Base-by-base conservation (phyloP, 2,888 invertebrate genomes). In the Clostera curtula region DNA sequence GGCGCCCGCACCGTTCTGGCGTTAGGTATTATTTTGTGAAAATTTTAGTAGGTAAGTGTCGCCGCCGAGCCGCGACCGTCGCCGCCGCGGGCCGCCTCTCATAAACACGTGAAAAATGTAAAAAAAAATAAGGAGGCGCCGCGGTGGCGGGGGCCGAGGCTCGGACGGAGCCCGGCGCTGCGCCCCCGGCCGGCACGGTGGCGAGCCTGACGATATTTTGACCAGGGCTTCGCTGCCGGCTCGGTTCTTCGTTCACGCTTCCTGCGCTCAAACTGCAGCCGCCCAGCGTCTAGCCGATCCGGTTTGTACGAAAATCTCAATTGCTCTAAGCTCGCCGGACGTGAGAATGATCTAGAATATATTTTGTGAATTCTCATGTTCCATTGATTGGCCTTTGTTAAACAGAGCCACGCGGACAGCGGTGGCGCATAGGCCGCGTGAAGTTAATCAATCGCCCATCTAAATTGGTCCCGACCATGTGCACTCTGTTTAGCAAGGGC, bases 1-100 rank as follows among this genome's bases (percentile, higher is more conserved):
- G 59, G 56, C 47, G 55, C 68, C n/a, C 63, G 63, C 62, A 68
- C 67, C 56, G 75, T 77, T 80, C 76, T 74, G 76, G 76, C 76
- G 76, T 76, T 77, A 79, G 82, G 77, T 82, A 82, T 82, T 82
- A 82, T 80, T 82, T 80, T 80, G 75, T 70, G 76, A 77, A 80
- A 82, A 80, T 79, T 80, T 77, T 82, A 80, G 80, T 80, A 75
- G 72, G 39, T 80, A 82, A 79, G 82, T 60, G 61, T 56, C 61
- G 63, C 56, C 56, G 49, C 45, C 48, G 39, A 38, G 32, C 34
- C 40, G 43, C 37, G 41, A 39, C 42, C 49, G 55, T 47, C 56
- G 49, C 43, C 53, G 42, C 36, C 49, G 45, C 36, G 40, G 39
- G 40, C 36, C 43, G 38, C 37, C 40, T 40, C 39, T 30, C 38